phyloP scores from a whole-genome alignment of 2,113 vertebrate genomes.

The Alethe castanea region DNA sequence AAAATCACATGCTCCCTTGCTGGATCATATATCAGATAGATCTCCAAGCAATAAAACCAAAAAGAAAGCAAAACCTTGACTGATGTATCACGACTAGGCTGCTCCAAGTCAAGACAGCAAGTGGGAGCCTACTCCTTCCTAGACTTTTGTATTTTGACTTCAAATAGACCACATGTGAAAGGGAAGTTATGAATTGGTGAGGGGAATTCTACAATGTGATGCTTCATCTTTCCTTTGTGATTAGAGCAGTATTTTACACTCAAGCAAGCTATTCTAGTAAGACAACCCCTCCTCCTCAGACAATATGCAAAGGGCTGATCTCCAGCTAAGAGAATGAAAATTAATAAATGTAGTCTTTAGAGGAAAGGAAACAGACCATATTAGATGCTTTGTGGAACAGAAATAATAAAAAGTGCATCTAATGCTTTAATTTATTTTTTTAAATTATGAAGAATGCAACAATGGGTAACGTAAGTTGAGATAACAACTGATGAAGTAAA shows the following conservation, averaged over 20 bases:
- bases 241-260: constrained; percentile 25
- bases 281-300: constrained; percentile 10
- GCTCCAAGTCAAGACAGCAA: not conserved
- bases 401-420: not conserved
- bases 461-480: not conserved
- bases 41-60: not conserved
- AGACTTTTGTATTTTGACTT: constrained; percentile 37
- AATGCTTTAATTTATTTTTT: not conserved
- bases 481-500: not conserved
- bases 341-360: not conserved
- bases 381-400: not conserved
- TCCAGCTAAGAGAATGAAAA: constrained; percentile 9
- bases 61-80: constrained; percentile 18
- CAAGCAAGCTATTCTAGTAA: constrained; percentile 50
- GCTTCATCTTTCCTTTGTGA: constrained; percentile 45
- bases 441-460: not conserved
- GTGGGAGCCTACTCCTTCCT: not conserved
- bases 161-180: constrained; percentile 53
- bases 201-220: not conserved
- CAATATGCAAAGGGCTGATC: constrained; percentile 33
- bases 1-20: not conserved
- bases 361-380: not conserved
- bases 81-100: not conserved
- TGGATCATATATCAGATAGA: not conserved
- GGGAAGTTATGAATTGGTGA: constrained; percentile 10